phyloP scores from a whole-genome alignment of 2,113 vertebrate genomes.

The Miniopterus natalensis region DNA sequence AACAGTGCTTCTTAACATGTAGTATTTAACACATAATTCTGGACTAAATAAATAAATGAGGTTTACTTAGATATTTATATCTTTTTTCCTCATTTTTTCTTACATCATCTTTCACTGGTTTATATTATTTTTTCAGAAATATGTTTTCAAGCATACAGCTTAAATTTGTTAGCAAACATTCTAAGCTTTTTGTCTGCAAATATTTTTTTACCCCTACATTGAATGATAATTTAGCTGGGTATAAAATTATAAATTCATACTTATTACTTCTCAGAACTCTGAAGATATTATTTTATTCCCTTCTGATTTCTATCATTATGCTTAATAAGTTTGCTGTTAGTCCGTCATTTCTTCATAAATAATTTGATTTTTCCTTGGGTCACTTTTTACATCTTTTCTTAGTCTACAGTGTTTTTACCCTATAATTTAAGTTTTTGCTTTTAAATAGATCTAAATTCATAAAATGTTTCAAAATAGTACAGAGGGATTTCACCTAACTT shows the following conservation, averaged over 20 bases:
- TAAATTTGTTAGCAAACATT: background rate
- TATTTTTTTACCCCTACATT: background rate
- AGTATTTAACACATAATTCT: background rate
- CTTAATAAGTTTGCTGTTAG: background rate
- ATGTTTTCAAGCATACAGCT: background rate
- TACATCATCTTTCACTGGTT: background rate
- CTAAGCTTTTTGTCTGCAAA: background rate
- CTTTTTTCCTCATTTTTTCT: background rate
- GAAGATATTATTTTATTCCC: background rate
- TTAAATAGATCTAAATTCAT: background rate
- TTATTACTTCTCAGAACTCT: background rate
- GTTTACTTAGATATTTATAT: background rate
- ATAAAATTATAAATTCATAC: background rate
- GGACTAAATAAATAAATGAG: background rate
- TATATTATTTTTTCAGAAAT: background rate
- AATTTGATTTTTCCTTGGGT: background rate
- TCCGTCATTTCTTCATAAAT: background rate
- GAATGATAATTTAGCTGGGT: background rate
- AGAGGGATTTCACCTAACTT: background rate
- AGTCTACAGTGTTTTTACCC: background rate
- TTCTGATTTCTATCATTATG: conserved; percentile 20
- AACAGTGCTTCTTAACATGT: background rate
- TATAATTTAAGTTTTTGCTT: background rate
- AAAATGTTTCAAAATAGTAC: conserved; percentile 1
- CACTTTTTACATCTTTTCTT: conserved; percentile 6